Conservation (phyloP, 37 sponge, comb jelly and placozoan species). For the Bolinopsis microptera region DNA sequence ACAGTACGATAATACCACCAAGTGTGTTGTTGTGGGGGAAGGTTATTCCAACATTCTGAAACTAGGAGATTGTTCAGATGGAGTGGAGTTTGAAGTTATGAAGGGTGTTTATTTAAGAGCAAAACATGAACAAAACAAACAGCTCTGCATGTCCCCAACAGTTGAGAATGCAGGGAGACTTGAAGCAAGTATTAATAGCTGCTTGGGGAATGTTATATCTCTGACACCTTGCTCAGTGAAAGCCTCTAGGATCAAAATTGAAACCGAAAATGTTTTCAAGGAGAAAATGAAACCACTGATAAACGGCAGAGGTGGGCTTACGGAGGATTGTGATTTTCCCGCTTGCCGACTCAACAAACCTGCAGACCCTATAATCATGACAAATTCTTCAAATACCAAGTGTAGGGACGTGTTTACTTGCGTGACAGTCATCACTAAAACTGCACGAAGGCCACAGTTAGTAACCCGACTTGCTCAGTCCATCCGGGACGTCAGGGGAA, state of each 20-base stretch:
- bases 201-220: too few species aligned
- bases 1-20: too few species aligned
- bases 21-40: too few species aligned
- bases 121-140: too few species aligned
- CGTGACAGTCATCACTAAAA: neutral
- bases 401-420: neutral
- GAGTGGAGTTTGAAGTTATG: too few species aligned
- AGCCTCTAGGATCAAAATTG: neutral
- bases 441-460: neutral
- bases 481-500: neutral
- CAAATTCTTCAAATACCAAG: neutral
- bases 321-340: neutral
- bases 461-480: conserved; percentile 14
- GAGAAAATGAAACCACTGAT: neutral
- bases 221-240: neutral
- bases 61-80: too few species aligned
- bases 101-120: too few species aligned
- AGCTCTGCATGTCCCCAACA: too few species aligned
- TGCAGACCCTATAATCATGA: neutral
- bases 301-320: neutral
- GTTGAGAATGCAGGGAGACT: too few species aligned
- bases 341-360: neutral
- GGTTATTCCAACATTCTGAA: too few species aligned
- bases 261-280: neutral
- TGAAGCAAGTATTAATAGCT: too few species aligned